These are phyloP conservation scores for Agrotis puta DNA, from an alignment of 2,888 invertebrate species.

Conservation along the genomic window DNA sequence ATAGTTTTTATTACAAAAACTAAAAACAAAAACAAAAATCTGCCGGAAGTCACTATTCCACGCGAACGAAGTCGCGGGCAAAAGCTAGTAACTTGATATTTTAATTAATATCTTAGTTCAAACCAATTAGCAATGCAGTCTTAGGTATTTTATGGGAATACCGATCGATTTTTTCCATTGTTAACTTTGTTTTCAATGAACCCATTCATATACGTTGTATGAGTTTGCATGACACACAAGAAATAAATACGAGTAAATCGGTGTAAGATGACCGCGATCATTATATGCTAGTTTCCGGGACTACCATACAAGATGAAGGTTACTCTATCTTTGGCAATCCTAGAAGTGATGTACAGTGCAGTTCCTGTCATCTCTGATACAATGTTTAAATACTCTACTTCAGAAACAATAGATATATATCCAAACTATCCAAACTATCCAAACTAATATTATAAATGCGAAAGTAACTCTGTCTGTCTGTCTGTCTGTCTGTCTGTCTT, in stretches of 20 bases:
- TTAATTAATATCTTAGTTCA: conserved; percentile 47
- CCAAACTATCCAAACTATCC: no score
- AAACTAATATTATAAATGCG: no score
- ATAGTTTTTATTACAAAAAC: no score
- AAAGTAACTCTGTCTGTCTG: no score
- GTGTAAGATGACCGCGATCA: neutral
- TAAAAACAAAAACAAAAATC: no score
- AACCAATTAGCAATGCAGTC: conserved; percentile 39
- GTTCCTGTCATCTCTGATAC: neutral
- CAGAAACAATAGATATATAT: conserved; percentile 6
- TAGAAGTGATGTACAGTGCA: conserved; percentile 1
- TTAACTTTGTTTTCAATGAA: conserved; percentile 14
- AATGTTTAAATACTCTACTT: neutral
- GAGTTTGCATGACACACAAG: no score
- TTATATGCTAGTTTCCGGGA: conserved; percentile 26
- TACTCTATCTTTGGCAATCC: conserved; percentile 20
- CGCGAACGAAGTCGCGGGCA: no score
- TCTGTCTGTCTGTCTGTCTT: no score
- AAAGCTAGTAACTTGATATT: neutral
- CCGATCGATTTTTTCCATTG: conserved; percentile 35
- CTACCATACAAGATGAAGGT: conserved; percentile 22
- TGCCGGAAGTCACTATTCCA: no score
- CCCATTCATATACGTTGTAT: conserved; percentile 9
- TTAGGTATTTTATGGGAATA: conserved; percentile 11
- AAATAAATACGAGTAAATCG: no score